Conservation (phyloP, 2,888 invertebrate species). For the Phragmatobia fuliginosa region DNA sequence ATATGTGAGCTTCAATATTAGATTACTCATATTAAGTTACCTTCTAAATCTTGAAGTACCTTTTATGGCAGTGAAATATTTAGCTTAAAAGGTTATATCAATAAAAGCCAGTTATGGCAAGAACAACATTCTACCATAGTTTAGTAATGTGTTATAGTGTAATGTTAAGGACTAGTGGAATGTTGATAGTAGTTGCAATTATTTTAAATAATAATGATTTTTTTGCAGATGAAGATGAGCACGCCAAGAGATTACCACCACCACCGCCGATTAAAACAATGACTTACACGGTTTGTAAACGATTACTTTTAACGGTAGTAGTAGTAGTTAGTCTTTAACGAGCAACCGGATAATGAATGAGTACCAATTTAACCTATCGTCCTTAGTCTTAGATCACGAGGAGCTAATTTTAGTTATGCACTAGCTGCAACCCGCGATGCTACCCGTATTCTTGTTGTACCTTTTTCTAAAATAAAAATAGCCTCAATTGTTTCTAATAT, state of each 20-base stretch:
- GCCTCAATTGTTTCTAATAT: too few relatives aligned
- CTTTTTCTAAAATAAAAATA: too few relatives aligned
- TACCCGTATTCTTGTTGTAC: too few relatives aligned
- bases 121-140: not conserved
- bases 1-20: not conserved
- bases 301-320: not conserved
- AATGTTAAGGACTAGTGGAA: not conserved
- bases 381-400: not conserved
- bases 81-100: not conserved
- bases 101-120: not conserved
- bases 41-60: not conserved
- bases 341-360: not conserved
- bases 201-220: constrained; percentile 31
- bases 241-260: constrained; percentile 88
- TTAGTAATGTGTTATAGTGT: not conserved
- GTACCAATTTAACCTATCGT: not conserved
- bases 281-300: constrained; percentile 90
- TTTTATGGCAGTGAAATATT: not conserved
- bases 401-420: not conserved
- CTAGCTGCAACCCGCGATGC: too few relatives aligned
- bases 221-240: constrained; percentile 88
- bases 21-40: not conserved
- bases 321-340: not conserved
- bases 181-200: not conserved
- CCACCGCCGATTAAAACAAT: constrained; percentile 91